Evolutionary conservation across 2,113 vertebrate genomes (phyloP), one percentile per base, ranked within the genome.

Genomic region (Engystomops pustulosus): DNA sequence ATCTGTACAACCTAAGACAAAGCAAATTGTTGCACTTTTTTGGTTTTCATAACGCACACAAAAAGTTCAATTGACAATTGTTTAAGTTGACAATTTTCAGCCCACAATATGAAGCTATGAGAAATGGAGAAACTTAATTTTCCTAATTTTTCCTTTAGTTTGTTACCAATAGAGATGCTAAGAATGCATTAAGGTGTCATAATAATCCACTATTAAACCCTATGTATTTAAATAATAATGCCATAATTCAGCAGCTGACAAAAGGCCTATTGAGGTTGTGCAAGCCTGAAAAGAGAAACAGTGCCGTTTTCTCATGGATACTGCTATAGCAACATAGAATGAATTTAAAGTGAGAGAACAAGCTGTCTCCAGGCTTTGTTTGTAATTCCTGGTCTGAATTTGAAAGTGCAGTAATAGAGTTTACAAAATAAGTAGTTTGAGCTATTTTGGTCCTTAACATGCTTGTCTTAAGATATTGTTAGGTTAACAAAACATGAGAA

Each of bases 251-350:
- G 89, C 88, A 92, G 88, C 90, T 93, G 91, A 95, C 94, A 95
- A 95, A 78, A 94, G 93, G 93, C 91, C 92, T 90, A 93, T 94
- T 95, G 93, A 94, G 86, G 86, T 87, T 79, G 79, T 90, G 89
- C 90, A 90, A 90, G 88, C 85, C 85, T 89, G 89, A 89, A 91
- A 94, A 91, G 91, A 89, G 88, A 91, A 88, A 89, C 84, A 58
- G 86, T 88, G 86, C 90, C 86, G 83, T 92, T 94, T 94, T 95
- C 94, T 95, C 94, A 95, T 92, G 90, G 89, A 89, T 90, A 91
- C 92, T 93, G 92, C 94, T 94, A 95, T 95, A 94, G 94, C 93
- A 95, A 95, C 94, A 92, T 86, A 86, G 91, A 93, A 95, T 95
- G 94, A 94, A 95, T 94, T 91, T 93, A 86, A 87, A 92, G 91